Base-by-base conservation (phyloP, 2,797 vertebrate genomes). In the Lacerta agilis region DNA sequence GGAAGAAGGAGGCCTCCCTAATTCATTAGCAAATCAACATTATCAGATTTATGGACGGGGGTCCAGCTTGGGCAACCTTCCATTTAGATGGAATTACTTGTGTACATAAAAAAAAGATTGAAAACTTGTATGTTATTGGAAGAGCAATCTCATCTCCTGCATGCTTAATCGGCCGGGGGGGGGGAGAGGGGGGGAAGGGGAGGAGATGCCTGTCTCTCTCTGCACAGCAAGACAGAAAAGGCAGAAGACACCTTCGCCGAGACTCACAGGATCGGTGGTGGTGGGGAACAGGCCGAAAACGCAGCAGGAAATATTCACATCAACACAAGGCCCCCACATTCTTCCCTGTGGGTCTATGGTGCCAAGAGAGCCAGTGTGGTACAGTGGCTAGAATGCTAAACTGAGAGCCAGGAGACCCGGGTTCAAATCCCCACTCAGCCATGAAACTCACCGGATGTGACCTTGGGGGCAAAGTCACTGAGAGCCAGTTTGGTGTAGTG, bases 81-180 rank as follows among this genome's bases (percentile, higher is more conserved):
- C 79, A 49, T 0, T 75, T 88, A 3, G 38, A 67, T 0, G 1
- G 87, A 90, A 55, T 83, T 2, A 5, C 85, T 75, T 3, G n/a
- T 1, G 0, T 61, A 45, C 55, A 0, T 0, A 0, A 0, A 11
- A 8, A 41, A 18, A 4, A 27, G 33, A 2, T 5, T 82, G 79
- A 75, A 55, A 73, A 23, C 0, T 0, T 0, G 0, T 23, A 69
- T 82, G 29, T 0, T 61, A 38, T 7, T 33, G 86, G 85, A 85
- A 0, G 58, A 90, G n/a, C 25, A 64, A 41, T 9, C 8, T 67
- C 58, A 38, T 75, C 73, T 3, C 13, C 41, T 0, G 0, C 0
- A 0, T 1, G 11, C 15, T 18, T 69, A 0, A 23, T n/a, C 5
- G 4, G 72, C 77, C 18, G 41, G 72, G 73, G n/a, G 61, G 15